Evolutionary conservation across 1,140 invertebrate species (phyloP).

Genomic region (Nasonia longicornis): DNA sequence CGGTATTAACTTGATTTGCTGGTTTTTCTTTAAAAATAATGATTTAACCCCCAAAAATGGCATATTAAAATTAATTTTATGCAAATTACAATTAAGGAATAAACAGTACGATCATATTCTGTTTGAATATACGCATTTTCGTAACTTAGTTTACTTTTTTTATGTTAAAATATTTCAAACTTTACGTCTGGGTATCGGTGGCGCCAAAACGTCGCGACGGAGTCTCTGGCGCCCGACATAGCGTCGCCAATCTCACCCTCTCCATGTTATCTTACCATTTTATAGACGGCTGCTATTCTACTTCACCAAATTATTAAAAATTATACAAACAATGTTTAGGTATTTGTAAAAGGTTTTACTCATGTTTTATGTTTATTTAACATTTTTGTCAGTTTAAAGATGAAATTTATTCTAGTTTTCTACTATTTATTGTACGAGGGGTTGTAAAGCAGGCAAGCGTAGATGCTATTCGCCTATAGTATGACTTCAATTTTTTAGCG

Average conservation of each 20-base stretch:
- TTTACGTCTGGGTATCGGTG: conserved; percentile 60
- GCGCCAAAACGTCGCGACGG: conserved; percentile 68
- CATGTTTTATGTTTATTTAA: background rate
- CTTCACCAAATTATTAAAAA: conserved; percentile 35
- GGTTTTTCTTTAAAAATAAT: background rate
- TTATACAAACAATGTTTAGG: background rate
- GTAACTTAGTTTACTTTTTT: background rate
- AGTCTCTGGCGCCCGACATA: conserved; percentile 66
- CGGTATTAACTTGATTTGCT: background rate
- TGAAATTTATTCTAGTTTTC: background rate
- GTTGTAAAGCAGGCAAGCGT: background rate
- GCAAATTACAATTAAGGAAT: background rate
- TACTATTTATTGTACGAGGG: background rate
- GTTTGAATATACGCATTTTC: background rate
- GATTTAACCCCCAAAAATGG: background rate
- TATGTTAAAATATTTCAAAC: background rate
- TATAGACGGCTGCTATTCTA: conserved; percentile 28
- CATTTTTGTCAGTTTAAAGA: background rate
- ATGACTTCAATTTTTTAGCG: background rate
- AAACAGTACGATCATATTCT: background rate
- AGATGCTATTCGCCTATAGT: background rate
- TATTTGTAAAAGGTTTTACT: background rate
- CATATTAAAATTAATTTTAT: background rate
- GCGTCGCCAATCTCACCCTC: conserved; percentile 60
- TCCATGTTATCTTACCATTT: conserved; percentile 3